Conservation (phyloP, 2,797 vertebrate genomes). For the Smutsia temminckii region DNA sequence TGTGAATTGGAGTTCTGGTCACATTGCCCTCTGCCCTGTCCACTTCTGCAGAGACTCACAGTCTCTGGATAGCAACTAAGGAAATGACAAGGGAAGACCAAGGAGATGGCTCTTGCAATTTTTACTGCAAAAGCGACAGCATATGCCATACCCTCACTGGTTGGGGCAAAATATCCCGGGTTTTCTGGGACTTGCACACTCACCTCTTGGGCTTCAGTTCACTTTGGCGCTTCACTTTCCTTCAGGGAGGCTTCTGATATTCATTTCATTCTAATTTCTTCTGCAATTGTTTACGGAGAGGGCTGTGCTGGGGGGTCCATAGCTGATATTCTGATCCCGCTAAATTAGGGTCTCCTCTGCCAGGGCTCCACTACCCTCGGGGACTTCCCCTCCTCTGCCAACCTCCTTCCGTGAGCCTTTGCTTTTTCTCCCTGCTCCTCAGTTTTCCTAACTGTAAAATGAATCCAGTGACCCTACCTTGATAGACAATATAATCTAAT, state of each 20-base stretch:
- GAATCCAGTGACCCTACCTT: not conserved
- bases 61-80: no score
- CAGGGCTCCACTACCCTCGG: not conserved
- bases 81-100: not conserved
- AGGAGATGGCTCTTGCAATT: not conserved
- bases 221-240: not conserved
- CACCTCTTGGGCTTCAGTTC: not conserved
- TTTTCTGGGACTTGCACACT: not conserved
- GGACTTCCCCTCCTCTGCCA: not conserved
- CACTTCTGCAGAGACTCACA: not conserved
- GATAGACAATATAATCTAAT: not conserved
- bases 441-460: not conserved
- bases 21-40: not conserved
- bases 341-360: not conserved
- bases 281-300: not conserved
- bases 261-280: not conserved
- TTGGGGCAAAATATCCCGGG: not conserved
- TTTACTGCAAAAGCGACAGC: not conserved
- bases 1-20: not conserved
- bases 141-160: fast-evolving
- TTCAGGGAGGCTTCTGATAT: not conserved
- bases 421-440: not conserved
- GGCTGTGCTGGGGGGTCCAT: not conserved
- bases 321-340: not conserved
- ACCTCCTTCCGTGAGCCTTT: not conserved